Base-by-base conservation (phyloP, 2,113 vertebrate species). In the Erythrocebus patas region DNA sequence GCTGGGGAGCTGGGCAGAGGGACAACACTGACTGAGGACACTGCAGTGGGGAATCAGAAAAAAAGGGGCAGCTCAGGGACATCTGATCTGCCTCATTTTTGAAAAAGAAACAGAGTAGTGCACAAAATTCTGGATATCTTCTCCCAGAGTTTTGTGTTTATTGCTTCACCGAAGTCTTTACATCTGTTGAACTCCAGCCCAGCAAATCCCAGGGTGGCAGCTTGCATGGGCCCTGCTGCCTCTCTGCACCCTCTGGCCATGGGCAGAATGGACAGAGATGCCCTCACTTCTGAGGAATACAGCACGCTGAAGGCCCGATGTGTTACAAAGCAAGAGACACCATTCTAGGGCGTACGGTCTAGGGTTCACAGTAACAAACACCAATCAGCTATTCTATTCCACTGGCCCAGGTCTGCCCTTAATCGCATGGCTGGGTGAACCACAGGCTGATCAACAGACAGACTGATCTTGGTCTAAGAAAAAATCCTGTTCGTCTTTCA, bases 131-230 rank as follows among this genome's bases (percentile, higher is more conserved):
- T 81, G 97, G 93, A 32, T 80, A 59, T 89, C 12, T 81, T 96
- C 64, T 9, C 80, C 78, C 94, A 97, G 97, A 95, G 75, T 97
- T 97, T 96, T 98, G 95, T 95, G 90, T 96, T 98, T 98, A 99
- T 99, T 99, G 98, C 98, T 99, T 89, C 98, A 96, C 98, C 97
- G 98, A 98, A 98, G 93, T 80, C 9, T 80, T 92, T 95, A 73
- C 78, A 2, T n/a, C 93, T 91, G 93, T 93, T 90, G 52, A 95
- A 61, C 61, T 61, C 76, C 91, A 43, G 70, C 95, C 85, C 45
- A 4, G 92, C 20, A 40, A 43, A 78, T 20, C 84, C 59, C 32
- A 43, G 93, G 17, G 48, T 45, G 75, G 75, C 55, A 25, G 64
- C n/a, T 64, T 18, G 72, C 14, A 14, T 0, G 32, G 79, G 87